Conservation (phyloP, 2,797 vertebrate genomes). For the Dendrocincla tyrannina region DNA sequence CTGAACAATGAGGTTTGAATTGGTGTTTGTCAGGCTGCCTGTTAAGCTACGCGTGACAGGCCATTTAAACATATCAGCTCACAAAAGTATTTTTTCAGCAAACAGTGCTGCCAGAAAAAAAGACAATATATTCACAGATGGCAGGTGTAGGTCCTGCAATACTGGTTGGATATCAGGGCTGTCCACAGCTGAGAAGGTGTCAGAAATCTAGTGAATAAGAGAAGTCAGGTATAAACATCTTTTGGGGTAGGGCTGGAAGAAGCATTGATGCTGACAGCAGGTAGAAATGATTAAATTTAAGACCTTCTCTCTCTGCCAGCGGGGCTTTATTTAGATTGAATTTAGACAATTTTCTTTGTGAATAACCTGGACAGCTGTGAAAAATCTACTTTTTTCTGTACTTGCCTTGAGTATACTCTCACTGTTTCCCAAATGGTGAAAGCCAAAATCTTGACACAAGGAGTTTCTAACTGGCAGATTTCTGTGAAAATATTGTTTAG, state of each 20-base stretch:
- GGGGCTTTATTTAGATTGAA: background rate
- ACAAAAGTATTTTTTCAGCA: background rate
- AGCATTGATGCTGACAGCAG: background rate
- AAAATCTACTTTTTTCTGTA: background rate
- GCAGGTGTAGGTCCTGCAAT: background rate
- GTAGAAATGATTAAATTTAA: background rate
- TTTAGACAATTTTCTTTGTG: conserved; percentile 1
- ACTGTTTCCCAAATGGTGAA: background rate
- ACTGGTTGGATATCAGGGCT: background rate
- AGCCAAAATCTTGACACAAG: background rate
- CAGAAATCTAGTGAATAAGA: background rate
- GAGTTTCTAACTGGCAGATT: background rate
- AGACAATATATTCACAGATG: background rate
- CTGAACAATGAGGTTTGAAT: background rate
- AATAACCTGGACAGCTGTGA: background rate
- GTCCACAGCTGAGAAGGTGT: background rate
- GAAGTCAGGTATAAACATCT: background rate
- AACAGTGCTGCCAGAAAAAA: background rate
- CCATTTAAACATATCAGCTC: background rate
- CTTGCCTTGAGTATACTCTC: background rate
- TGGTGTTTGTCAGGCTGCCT: background rate
- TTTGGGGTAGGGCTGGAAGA: background rate
- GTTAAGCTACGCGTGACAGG: background rate
- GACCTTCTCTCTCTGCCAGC: background rate
- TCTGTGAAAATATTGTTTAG: background rate